phyloP scores from a whole-genome alignment of 2,888 invertebrate species.

The Hoplodrina ambigua region DNA sequence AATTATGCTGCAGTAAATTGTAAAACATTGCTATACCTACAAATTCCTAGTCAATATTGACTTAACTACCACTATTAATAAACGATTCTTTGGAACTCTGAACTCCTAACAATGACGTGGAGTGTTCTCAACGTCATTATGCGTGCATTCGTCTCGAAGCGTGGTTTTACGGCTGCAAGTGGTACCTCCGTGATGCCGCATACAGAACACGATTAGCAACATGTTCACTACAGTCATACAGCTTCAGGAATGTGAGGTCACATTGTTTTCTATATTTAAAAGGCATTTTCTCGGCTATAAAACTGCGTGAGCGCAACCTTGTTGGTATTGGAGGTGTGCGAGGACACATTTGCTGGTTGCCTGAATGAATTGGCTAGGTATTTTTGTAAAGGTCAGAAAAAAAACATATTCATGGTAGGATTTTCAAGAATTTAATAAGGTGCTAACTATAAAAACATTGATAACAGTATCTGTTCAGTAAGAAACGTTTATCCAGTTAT shows the following conservation, averaged over 20 bases:
- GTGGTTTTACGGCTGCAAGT: constrained; percentile 73
- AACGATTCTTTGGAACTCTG: constrained; percentile 42
- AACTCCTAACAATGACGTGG: constrained; percentile 48
- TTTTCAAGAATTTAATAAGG: too few relatives aligned
- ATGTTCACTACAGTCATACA: constrained; percentile 76
- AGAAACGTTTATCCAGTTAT: too few relatives aligned
- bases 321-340: constrained; percentile 55
- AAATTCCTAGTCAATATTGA: constrained; percentile 46
- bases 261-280: constrained; percentile 77
- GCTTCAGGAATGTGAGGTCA: constrained; percentile 76
- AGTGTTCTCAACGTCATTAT: constrained; percentile 52
- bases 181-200: constrained; percentile 81
- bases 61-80: constrained; percentile 41
- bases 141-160: constrained; percentile 58
- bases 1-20: constrained; percentile 1
- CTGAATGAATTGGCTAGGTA: constrained; percentile 28
- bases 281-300: constrained; percentile 70
- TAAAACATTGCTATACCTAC: constrained; percentile 10
- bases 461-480: too few relatives aligned
- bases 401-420: too few relatives aligned
- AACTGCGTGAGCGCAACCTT: constrained; percentile 62
- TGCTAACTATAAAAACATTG: too few relatives aligned
- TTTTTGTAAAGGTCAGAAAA: too few relatives aligned
- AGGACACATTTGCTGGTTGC: constrained; percentile 32
- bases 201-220: constrained; percentile 83